Base-by-base conservation (phyloP, 2,113 vertebrate species). In the Urocolius indicus region DNA sequence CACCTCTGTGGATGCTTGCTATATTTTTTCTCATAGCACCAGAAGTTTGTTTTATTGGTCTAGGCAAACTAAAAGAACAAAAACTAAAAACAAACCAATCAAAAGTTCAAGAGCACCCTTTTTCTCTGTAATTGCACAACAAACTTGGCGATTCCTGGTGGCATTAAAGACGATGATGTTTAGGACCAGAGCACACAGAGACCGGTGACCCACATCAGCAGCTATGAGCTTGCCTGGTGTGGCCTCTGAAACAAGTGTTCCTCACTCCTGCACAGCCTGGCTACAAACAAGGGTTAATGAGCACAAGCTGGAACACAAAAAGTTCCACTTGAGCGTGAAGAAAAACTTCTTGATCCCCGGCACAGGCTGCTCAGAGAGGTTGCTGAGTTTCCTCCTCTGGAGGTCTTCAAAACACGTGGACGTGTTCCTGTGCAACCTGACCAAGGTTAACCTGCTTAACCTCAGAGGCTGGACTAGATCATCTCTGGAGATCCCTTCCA, bases 1-100 rank as follows among this genome's bases (percentile, higher is more conserved):
- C 29, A 63, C 16, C 15, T 77, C 38, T 1, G 0, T 1, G 0
- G 30, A 38, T 65, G 27, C 49, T 32, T 32, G 16, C 36, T n/a
- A 41, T 46, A 49, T 23, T 87, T 71, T 79, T 12, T 27, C 23
- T 11, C 3, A 0, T 24, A 82, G 45, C 19, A 58, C 14, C 27
- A 32, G 5, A 74, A 49, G 6, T 36, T 54, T 72, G 10, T 51
- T 78, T 75, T 36, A 61, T 30, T 57, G 32, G 15, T 61, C 62
- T 46, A 84, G 79, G 46, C 7, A 82, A 95, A 89, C 21, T 46
- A 21, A 55, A 85, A 61, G n/a, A 55, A 55, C 7, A 87, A 91
- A 87, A 48, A 2, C 7, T 26, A 80, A 59, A 82, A 29, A 3
- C 24, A 65, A 62, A 78, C 15, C 32, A n/a, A 41, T 3, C 36